These are phyloP conservation scores for Argyresthia goedartella DNA, from an alignment of 2,888 invertebrate genomes.

Conservation along the genomic window DNA sequence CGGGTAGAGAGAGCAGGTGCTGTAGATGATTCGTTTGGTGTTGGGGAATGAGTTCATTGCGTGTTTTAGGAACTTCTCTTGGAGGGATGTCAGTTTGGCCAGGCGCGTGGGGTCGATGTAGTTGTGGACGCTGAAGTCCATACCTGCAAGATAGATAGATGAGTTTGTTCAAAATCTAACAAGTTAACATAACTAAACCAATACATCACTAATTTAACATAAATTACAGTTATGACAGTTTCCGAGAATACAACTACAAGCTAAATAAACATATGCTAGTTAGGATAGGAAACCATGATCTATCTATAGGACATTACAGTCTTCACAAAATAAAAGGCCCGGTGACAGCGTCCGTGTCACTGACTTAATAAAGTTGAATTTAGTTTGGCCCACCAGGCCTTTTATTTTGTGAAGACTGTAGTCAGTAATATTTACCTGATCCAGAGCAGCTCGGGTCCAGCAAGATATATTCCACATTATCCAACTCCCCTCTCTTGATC, in stretches of 20 bases:
- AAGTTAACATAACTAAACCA: too few species aligned
- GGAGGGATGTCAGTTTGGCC: conserved; percentile 79
- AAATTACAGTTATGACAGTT: too few species aligned
- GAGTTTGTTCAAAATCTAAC: background rate
- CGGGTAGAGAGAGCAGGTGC: conserved; percentile 92
- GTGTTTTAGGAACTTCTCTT: conserved; percentile 86
- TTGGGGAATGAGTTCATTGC: conserved; percentile 88
- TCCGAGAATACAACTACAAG: too few species aligned
- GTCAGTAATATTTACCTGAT: conserved; percentile 73
- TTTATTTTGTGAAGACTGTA: too few species aligned
- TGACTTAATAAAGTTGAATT: too few species aligned
- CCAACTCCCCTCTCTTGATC: conserved; percentile 70
- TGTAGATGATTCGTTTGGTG: conserved; percentile 91
- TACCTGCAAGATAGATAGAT: conserved; percentile 27
- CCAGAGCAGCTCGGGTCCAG: conserved; percentile 98
- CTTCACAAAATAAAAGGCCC: too few species aligned
- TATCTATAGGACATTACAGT: too few species aligned
- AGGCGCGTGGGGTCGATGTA: conserved; percentile 68
- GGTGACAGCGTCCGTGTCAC: too few species aligned
- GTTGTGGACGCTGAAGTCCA: conserved; percentile 53
- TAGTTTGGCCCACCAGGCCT: too few species aligned
- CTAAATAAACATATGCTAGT: too few species aligned
- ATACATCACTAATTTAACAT: too few species aligned
- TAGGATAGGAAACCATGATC: too few species aligned
- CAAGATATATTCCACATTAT: conserved; percentile 88